Evolutionary conservation across 2,888 invertebrate species (phyloP).

Genomic region (Cosmia trapezina): DNA sequence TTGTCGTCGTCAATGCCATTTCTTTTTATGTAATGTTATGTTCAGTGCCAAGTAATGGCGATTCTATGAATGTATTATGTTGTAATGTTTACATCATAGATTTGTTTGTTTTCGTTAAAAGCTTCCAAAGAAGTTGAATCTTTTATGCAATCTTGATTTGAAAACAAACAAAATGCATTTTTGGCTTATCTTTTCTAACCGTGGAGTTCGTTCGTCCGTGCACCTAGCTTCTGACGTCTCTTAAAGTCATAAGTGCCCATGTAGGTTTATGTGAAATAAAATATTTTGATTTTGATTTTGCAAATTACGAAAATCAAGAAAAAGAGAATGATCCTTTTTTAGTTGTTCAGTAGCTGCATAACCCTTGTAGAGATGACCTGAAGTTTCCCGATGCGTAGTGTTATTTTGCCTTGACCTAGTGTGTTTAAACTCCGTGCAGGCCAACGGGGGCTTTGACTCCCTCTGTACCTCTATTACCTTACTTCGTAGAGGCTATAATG

Average conservation of each 20-base stretch:
- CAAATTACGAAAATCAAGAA: neutral
- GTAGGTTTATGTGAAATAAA: too few relatives aligned
- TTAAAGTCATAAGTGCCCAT: too few relatives aligned
- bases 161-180: slow-evolving; percentile 20
- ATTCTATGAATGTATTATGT: slow-evolving; percentile 21
- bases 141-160: slow-evolving; percentile 16
- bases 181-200: neutral
- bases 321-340: neutral
- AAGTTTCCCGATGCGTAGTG: neutral
- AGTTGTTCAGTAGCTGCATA: neutral
- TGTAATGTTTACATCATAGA: slow-evolving; percentile 49
- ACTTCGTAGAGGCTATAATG: neutral
- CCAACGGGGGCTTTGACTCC: slow-evolving; percentile 35
- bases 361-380: neutral
- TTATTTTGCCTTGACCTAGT: slow-evolving; percentile 33
- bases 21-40: slow-evolving; percentile 51
- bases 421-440: slow-evolving; percentile 6
- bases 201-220: too few relatives aligned
- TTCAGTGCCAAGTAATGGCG: slow-evolving; percentile 13
- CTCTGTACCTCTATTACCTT: neutral
- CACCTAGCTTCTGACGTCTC: too few relatives aligned
- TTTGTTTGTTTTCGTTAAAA: slow-evolving; percentile 51
- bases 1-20: slow-evolving; percentile 18
- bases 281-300: neutral
- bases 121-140: neutral